phyloP scores from a whole-genome alignment of 2,888 invertebrate species.

The Rotaria socialis region DNA sequence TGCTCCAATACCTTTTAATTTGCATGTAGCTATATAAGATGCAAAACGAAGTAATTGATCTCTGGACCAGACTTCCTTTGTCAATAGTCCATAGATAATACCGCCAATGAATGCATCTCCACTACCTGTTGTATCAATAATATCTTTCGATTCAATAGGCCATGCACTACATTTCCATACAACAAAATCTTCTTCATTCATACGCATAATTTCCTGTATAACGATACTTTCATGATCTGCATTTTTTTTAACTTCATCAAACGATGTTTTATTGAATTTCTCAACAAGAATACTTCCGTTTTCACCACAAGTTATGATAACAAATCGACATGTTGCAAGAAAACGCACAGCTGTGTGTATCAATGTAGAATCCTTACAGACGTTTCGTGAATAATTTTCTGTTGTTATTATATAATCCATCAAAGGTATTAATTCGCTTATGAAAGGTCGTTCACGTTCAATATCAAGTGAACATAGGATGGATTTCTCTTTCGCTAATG shows the following conservation, averaged over 20 bases:
- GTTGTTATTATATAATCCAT: slow-evolving; percentile 26
- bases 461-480: slow-evolving; percentile 22
- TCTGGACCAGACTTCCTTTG: background rate
- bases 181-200: background rate
- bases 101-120: slow-evolving; percentile 35
- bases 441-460: background rate
- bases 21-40: slow-evolving; percentile 27
- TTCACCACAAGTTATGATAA: background rate
- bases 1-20: slow-evolving; percentile 30
- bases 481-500: background rate
- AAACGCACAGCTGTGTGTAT: background rate
- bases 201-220: background rate
- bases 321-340: background rate
- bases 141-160: background rate
- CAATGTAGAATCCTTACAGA: background rate
- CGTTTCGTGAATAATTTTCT: background rate
- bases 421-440: background rate
- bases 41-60: slow-evolving; percentile 3
- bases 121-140: slow-evolving; percentile 10
- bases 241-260: background rate
- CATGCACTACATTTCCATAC: background rate
- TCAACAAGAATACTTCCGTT: slow-evolving; percentile 22
- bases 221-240: background rate
- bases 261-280: background rate
- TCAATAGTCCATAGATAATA: background rate